phyloP scores from a whole-genome alignment of 1,140 invertebrate genomes.

The Ooceraea biroi region DNA sequence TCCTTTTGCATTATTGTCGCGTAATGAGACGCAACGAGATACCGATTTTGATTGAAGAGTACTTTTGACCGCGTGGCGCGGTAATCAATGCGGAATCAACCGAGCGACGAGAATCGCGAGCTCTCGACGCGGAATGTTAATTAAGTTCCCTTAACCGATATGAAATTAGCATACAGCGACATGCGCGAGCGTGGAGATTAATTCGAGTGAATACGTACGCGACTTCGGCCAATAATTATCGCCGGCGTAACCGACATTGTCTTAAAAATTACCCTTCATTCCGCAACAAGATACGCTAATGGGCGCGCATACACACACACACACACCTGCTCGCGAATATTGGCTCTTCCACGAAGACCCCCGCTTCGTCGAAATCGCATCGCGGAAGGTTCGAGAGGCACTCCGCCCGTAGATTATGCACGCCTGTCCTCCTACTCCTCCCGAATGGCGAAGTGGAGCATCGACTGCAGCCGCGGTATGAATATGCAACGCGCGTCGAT shows the following conservation, averaged over 20 bases:
- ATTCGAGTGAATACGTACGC: constrained; percentile 46
- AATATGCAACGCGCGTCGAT: constrained; percentile 76
- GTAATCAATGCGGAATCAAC: constrained; percentile 4
- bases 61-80: neutral
- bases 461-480: constrained; percentile 68
- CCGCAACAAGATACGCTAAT: constrained; percentile 60
- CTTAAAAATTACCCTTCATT: constrained; percentile 53
- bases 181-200: constrained; percentile 16
- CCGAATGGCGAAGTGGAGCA: constrained; percentile 75
- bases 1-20: neutral
- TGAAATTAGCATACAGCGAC: constrained; percentile 28
- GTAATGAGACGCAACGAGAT: neutral
- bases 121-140: constrained; percentile 36
- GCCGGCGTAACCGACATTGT: constrained; percentile 48
- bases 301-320: too few species aligned
- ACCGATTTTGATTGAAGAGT: constrained; percentile 5
- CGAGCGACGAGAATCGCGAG: neutral
- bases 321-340: constrained; percentile 60
- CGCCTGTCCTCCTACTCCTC: constrained; percentile 77
- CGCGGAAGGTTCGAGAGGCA: constrained; percentile 69
- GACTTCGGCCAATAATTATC: constrained; percentile 49
- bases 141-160: constrained; percentile 42
- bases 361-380: constrained; percentile 67
- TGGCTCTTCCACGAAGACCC: constrained; percentile 56
- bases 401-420: constrained; percentile 75